Conservation (phyloP, 2,797 vertebrate species). For the Liasis olivaceus region DNA sequence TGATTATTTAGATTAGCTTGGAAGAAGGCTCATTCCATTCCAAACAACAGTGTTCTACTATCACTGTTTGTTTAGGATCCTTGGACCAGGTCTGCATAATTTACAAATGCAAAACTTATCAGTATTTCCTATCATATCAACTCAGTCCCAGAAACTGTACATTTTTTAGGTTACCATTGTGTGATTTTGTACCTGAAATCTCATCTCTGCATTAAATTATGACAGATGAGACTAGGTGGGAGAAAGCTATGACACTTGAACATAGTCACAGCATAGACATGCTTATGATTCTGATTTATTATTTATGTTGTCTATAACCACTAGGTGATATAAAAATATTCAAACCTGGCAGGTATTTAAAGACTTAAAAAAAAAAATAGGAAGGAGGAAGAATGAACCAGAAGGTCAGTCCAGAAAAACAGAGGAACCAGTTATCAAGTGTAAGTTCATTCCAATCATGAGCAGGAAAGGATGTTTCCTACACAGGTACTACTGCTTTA, state of each 20-base stretch:
- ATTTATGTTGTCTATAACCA: neutral
- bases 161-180: neutral
- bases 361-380: neutral
- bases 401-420: neutral
- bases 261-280: neutral
- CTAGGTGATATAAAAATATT: neutral
- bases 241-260: neutral
- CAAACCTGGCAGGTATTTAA: neutral
- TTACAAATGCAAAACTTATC: neutral
- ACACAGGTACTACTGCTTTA: neutral
- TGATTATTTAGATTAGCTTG: slow-evolving; percentile 13
- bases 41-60: neutral
- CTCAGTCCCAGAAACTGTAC: neutral
- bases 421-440: neutral
- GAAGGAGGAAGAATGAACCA: neutral
- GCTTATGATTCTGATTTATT: neutral
- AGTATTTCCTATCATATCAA: neutral
- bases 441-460: neutral
- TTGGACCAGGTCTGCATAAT: neutral
- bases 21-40: neutral
- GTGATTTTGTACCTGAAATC: neutral
- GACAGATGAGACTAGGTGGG: neutral
- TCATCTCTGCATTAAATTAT: neutral
- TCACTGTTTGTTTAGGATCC: neutral
- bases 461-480: neutral